These are phyloP conservation scores for Congeria kusceri DNA, from an alignment of 2,888 invertebrate species.

Conservation along the genomic window DNA sequence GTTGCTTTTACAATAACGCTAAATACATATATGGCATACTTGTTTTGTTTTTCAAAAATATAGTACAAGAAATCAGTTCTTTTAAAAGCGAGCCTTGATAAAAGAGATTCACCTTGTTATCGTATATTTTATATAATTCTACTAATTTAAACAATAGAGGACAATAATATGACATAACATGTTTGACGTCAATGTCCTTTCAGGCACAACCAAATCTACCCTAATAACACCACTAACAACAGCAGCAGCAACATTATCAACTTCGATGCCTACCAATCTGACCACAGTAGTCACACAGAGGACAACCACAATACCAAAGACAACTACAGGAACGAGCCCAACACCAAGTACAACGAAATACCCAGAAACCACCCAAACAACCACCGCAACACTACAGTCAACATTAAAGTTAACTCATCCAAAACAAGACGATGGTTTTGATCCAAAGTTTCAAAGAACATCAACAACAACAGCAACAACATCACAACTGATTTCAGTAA, in stretches of 20 bases:
- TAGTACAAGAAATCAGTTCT: too few species aligned
- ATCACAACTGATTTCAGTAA: neutral
- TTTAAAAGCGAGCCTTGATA: too few species aligned
- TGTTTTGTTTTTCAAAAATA: too few species aligned
- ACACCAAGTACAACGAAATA: neutral
- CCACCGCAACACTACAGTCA: neutral
- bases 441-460: neutral
- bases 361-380: neutral
- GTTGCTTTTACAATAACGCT: too few species aligned
- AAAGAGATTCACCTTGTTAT: too few species aligned
- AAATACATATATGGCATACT: too few species aligned
- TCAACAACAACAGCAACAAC: neutral
- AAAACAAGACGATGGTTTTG: neutral
- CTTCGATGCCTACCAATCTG: neutral
- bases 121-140: too few species aligned
- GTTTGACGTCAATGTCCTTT: neutral
- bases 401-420: neutral
- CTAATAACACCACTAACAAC: constrained; percentile 1
- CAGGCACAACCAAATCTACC: neutral
- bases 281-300: neutral
- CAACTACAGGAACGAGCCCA: neutral
- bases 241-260: neutral
- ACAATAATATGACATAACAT: too few species aligned
- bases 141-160: too few species aligned
- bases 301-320: constrained; percentile 2